Conservation (phyloP, 1,140 invertebrate species). For the Cotesia glomerata region DNA sequence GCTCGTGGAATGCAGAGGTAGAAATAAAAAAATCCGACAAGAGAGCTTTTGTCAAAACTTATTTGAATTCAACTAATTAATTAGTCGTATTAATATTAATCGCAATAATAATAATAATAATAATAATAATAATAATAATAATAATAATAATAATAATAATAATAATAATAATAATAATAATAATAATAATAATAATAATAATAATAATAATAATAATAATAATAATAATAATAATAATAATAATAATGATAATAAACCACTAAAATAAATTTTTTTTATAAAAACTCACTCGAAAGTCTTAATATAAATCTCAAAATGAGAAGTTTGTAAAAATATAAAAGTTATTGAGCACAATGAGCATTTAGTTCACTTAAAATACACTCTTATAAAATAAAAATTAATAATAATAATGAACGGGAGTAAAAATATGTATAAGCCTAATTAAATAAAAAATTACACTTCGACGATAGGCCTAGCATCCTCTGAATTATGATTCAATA, state of each 20-base stretch:
- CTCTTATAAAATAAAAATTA: background rate
- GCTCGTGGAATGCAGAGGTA: constrained; percentile 2
- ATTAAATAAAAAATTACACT: background rate
- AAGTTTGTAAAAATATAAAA: background rate
- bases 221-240: background rate
- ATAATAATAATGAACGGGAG: background rate
- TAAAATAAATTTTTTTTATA: too few species aligned
- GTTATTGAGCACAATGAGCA: constrained; percentile 14
- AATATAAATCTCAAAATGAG: background rate
- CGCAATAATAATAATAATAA: background rate
- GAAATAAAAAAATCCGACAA: constrained; percentile 14
- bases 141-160: too few species aligned
- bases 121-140: too few species aligned
- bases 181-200: background rate
- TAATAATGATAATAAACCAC: too few species aligned
- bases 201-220: background rate
- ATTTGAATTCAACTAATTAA: background rate
- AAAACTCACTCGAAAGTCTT: background rate
- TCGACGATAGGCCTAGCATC: constrained; percentile 36
- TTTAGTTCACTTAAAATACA: background rate
- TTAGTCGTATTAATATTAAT: background rate
- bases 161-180: too few species aligned
- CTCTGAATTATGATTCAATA: constrained; percentile 58
- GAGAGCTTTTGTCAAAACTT: constrained; percentile 9
- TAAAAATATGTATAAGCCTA: background rate